Conservation (phyloP, 1,140 invertebrate species). For the Drosophila takahashii region DNA sequence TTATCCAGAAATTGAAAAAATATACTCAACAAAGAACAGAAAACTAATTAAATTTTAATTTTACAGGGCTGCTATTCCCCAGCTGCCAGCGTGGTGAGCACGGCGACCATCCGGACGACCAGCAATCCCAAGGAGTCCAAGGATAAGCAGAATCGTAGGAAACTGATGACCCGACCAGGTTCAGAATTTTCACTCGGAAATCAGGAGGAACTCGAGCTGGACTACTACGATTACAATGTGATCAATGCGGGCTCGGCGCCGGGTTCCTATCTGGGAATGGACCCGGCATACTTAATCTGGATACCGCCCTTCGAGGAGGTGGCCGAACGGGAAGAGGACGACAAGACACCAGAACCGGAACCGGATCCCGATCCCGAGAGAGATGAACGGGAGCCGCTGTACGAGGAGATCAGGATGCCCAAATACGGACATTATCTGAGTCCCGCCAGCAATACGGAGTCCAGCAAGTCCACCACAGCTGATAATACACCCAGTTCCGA, state of each 20-base stretch:
- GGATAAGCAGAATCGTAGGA: constrained; percentile 90
- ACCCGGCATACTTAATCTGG: constrained; percentile 94
- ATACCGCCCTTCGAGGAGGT: constrained; percentile 91
- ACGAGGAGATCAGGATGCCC: constrained; percentile 85
- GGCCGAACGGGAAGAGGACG: constrained; percentile 77
- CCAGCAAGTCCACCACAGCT: constrained; percentile 71
- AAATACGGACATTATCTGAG: constrained; percentile 85
- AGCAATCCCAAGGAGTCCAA: constrained; percentile 91
- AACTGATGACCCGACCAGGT: constrained; percentile 88
- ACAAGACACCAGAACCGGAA: constrained; percentile 62
- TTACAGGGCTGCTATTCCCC: constrained; percentile 90
- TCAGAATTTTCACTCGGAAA: constrained; percentile 90
- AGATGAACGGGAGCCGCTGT: constrained; percentile 80
- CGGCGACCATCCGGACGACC: constrained; percentile 87
- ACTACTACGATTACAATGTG: constrained; percentile 96
- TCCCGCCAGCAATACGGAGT: constrained; percentile 86
- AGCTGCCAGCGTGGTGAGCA: constrained; percentile 86
- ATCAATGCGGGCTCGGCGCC: constrained; percentile 91
- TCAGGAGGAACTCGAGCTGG: constrained; percentile 91
- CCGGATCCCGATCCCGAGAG: constrained; percentile 66
- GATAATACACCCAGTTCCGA: constrained; percentile 77
- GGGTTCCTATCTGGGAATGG: constrained; percentile 93
- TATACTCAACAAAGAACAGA: not conserved
- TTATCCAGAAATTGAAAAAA: not conserved
- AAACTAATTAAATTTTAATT: not conserved